Conservation (phyloP, 2,113 vertebrate species). For the Sceloporus undulatus region DNA sequence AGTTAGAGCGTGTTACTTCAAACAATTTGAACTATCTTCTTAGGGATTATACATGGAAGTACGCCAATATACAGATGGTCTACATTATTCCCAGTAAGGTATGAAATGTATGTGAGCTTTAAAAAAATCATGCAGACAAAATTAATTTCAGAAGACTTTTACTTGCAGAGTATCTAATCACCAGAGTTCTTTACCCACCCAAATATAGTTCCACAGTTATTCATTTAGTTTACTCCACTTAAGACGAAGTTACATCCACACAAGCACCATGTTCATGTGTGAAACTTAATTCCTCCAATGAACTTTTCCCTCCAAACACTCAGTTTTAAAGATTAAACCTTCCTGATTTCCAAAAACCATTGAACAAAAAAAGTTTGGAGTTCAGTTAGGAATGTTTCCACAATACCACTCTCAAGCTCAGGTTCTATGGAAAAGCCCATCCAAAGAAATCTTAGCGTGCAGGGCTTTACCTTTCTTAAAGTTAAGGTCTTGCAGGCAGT, state of each 20-base stretch:
- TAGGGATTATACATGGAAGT: constrained; percentile 1
- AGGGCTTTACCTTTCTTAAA: not conserved
- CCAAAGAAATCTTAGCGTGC: constrained; percentile 5
- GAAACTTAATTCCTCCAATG: constrained; percentile 16
- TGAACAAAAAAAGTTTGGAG: constrained; percentile 5
- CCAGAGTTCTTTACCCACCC: constrained; percentile 9
- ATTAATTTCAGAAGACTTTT: constrained; percentile 19
- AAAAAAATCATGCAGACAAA: constrained; percentile 15
- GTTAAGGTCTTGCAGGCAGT: not conserved
- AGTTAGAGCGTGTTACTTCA: not conserved
- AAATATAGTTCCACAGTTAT: constrained; percentile 10
- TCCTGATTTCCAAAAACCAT: constrained; percentile 24
- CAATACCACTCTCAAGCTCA: not conserved
- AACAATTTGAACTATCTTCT: constrained; percentile 16
- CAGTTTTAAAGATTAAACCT: not conserved
- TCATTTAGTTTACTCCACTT: constrained; percentile 40
- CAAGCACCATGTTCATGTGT: not conserved
- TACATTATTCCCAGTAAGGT: constrained; percentile 47
- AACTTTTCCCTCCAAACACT: not conserved
- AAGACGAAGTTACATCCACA: not conserved
- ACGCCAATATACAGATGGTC: constrained; percentile 12
- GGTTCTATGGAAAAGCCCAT: not conserved
- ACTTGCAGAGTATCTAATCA: constrained; percentile 18
- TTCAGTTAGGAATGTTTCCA: not conserved
- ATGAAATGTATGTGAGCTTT: constrained; percentile 34